Evolutionary conservation across 2,888 invertebrate genomes (phyloP), one percentile per base, ranked within the genome.

Genomic region (Lepidochrysops patricia): DNA sequence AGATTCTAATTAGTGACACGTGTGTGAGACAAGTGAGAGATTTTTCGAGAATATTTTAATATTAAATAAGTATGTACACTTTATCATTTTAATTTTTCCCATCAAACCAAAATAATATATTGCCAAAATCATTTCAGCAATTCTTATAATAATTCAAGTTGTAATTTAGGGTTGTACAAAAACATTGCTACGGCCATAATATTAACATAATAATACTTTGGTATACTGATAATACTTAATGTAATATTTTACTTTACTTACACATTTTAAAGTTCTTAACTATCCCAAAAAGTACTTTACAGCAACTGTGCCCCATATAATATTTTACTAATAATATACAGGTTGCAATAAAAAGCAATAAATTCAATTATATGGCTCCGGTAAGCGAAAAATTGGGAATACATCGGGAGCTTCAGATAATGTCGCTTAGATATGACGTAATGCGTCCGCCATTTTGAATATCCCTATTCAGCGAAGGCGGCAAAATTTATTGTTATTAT

Each of bases 401-500:
- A 63, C 63, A 65, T 61, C 59, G 60, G 57, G 32, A 37, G 48
- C 64, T 67, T 69, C 66, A 58, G 64, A 65, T 67, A 64, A 61
- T 60, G 58, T 66, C 61, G 64, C 61, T 61, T 62, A 63, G 66
- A 67, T 67, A 66, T 62, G 65, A 63, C 65, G 67, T 64, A 65
- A 58, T 58, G 27, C 15, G 15, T 19, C 50, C 34, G 67, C 65
- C 63, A 56, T 66, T 66, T 67, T 62, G 66, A 70, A 70, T 70
- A 68, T 62, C 67, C 68, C 63, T 69, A 66, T 66, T 67, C 66
- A 61, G 58, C 61, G 62, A 64, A 67, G 69, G 70, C 68, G 62
- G 66, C 61, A 19, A 68, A 80, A 85, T 86, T 85, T 86, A 86
- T 74, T 75, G 81, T 84, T 86, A 85, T 84, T 82, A 84, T 81